phyloP scores from a whole-genome alignment of 1,140 invertebrate genomes.

The Lepidurus couesii region DNA sequence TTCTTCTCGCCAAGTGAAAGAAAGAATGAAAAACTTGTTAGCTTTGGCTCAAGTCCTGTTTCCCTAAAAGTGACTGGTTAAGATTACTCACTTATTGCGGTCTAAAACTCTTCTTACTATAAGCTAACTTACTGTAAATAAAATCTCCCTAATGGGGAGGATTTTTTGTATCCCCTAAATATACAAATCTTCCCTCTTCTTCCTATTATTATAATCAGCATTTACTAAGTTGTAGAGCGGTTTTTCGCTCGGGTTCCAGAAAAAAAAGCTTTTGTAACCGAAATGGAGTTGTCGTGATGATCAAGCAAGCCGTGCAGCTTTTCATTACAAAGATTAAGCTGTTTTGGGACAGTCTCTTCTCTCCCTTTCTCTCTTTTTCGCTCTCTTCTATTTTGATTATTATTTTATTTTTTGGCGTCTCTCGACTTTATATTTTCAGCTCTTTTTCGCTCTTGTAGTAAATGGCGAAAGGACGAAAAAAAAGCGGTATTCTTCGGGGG shows the following conservation, averaged over 20 bases:
- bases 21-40: background rate
- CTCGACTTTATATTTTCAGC: background rate
- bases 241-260: background rate
- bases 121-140: no score
- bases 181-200: no score
- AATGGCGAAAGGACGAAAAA: background rate
- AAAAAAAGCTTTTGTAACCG: background rate
- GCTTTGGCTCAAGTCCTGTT: no score
- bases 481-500: background rate
- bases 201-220: no score
- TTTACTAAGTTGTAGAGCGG: no score
- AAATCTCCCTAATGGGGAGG: no score
- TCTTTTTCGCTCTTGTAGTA: background rate
- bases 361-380: no score
- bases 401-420: background rate
- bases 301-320: conserved; percentile 17
- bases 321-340: conserved; percentile 16
- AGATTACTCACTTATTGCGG: no score
- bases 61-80: no score
- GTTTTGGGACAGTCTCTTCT: background rate
- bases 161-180: no score
- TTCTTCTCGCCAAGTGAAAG: background rate
- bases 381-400: no score
- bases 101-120: no score
- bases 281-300: background rate